Evolutionary conservation across 2,888 invertebrate species (phyloP), one percentile per base, ranked within the genome.

Genomic region (Blastobasis adustella): DNA sequence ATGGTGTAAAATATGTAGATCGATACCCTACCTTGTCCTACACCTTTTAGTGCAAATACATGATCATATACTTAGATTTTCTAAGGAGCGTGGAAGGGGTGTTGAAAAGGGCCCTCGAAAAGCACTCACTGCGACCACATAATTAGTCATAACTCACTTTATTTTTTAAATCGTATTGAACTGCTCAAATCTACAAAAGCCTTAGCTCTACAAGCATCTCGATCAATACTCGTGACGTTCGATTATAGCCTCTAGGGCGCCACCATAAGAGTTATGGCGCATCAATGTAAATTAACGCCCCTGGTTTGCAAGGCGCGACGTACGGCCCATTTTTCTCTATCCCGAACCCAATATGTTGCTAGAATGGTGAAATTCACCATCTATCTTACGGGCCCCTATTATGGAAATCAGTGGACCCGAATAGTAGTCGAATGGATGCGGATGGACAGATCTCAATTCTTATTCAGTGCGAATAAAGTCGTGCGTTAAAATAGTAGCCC

Each of bases 311-410:
- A 65, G 65, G 63, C 69, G 70, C 71, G 71, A 73, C 68, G 73
- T 65, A 62, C 56, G 61, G 67, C 73, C 76, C 69, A 82, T 83
- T 82, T 83, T 80, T 83, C 80, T 81, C 76, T 71, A 76, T 76
- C 74, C 77, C 69, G 73, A 59, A 56, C 61, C 67, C 82, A 84
- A 84, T 85, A 85, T 83, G 81, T 81, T 82, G 72, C 72, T 70
- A 66, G 69, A 71, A 67, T 67, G 63, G 68, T 72, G 69, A 67
- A 73, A 70, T 69, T 66, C 65, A 66, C 71, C 71, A 77, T 85
- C 71, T 74, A 79, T 82, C 80, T 84, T 76, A 66, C 60, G 66
- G 69, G 69, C 63, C 70, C 66, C 74, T 69, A 80, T 82, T 83
- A 85, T 82, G 79, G 66, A 78, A 81, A 82, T 79, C 71, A 70